Evolutionary conservation across 2,113 vertebrate species (phyloP), one percentile per base, ranked within the genome.

Genomic region (Chlorodrepanis virens): DNA sequence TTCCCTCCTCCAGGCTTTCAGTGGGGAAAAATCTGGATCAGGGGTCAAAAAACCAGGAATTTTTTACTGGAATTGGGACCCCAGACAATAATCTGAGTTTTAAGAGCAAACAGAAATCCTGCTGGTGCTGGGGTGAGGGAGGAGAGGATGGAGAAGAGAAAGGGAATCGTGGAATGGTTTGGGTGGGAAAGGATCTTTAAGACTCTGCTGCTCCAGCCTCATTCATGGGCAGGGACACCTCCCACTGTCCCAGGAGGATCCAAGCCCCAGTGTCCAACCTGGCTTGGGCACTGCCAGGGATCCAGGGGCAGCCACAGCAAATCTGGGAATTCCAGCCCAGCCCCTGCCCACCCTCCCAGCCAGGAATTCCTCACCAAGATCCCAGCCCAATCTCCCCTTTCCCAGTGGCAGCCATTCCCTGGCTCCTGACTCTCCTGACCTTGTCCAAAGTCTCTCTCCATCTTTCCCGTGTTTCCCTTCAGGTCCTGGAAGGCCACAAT

Each of bases 201-300:
- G 0, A 1, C 3, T 15, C 22, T 11, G 11, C 6, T 0, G 1
- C 29, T 9, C 23, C 35, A 11, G 0, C 28, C 40, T 0, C 61
- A 16, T 39, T 57, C 68, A 27, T 7, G 27, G 6, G 17, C 40
- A 47, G 28, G 49, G 29, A 65, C n/a, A 47, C 0, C 1, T 84
- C 12, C 49, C 49, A 10, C 11, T 0, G 0, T 53, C 68, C 59
- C 59, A 39, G 28, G 2, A 0, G 1, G 33, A 2, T 42, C 45
- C 63, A 25, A 10, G 11, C 20, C 74, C 56, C 69, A 40, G 0
- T 71, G 10, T 40, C 53, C 61, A 45, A 4, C 44, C 65, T 27
- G 81, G 8, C 39, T 64, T 12, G 59, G 49, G 1, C 56, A 61
- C 1, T 63, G 0, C 33, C 47, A 72, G 57, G 57, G 81, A 83